Evolutionary conservation across 2,113 vertebrate genomes (phyloP), one percentile per base, ranked within the genome.

Genomic region (Thamnaconus septentrionalis): DNA sequence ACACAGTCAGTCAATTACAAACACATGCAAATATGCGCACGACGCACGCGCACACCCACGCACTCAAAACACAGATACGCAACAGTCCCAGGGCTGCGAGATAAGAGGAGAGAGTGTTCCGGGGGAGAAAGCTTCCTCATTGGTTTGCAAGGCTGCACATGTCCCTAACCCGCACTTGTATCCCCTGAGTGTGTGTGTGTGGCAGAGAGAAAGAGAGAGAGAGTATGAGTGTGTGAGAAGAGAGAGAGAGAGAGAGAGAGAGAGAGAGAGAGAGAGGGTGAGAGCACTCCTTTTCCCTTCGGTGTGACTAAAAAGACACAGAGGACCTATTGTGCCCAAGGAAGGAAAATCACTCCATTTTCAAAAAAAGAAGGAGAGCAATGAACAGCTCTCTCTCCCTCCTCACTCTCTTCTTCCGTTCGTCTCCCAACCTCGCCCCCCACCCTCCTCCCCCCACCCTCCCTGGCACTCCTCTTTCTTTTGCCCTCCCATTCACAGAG

Each of bases 281-380:
- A 43, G 43, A 57, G 61, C 62, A 6, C 70, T 68, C 71, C 43
- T 73, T 71, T 86, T 85, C 85, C 85, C 81, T 82, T 79, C 81
- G 75, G 73, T 73, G 77, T 82, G 82, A 87, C 80, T 87, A 89
- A 91, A 87, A 82, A 86, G 85, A 87, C 80, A 90, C 88, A 92
- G 88, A 92, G 89, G 87, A 84, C 75, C 87, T 86, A 89, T 92
- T 92, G 90, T 92, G 87, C 74, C 78, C 78, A 81, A 80, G 88
- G 86, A 88, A 89, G 88, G 85, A 88, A 90, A 90, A 90, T 91
- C 87, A 86, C 86, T 88, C 83, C 71, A 85, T 91, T 91, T 85
- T 91, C 53, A 87, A 79, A 79, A 58, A 56, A 80, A 82, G 79
- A 82, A 81, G 80, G 87, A 90, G 78, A 87, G 83, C 80, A 66